These are phyloP conservation scores for Bilobella aurantiaca DNA, from an alignment of 1,140 invertebrate species.

Conservation along the genomic window DNA sequence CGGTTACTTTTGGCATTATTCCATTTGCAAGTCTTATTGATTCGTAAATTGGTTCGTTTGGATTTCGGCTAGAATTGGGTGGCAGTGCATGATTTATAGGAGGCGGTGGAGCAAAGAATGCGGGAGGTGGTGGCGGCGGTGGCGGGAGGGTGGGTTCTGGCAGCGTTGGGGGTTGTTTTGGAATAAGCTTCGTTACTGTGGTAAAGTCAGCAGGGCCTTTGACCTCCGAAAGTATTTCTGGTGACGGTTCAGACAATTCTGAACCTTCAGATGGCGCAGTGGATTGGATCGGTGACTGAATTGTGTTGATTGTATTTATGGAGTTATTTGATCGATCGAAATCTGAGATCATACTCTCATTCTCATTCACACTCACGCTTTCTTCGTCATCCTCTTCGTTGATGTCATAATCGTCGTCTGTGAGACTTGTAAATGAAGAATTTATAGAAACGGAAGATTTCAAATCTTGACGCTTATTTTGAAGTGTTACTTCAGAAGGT, in stretches of 20 bases:
- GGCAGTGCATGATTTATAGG: constrained; percentile 13
- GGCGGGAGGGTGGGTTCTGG: constrained; percentile 64
- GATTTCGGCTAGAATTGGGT: constrained; percentile 40
- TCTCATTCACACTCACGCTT: not conserved
- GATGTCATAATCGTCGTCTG: not conserved
- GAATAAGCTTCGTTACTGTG: constrained; percentile 18
- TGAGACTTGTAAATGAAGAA: not conserved
- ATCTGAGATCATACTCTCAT: not conserved
- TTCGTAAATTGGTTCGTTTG: constrained; percentile 70
- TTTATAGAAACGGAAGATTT: not conserved
- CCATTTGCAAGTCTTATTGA: constrained; percentile 50
- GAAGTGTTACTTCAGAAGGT: not conserved
- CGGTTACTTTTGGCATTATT: not conserved
- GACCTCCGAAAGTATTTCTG: constrained; percentile 31
- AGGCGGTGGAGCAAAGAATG: not conserved
- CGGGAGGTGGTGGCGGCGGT: constrained; percentile 50
- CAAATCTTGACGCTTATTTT: not conserved
- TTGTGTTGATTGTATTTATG: not conserved
- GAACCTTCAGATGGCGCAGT: not conserved
- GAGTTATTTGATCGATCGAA: constrained; percentile 1
- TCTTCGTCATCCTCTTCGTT: not conserved
- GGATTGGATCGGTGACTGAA: not conserved
- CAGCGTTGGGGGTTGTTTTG: constrained; percentile 46
- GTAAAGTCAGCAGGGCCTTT: constrained; percentile 19
- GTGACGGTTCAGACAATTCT: constrained; percentile 11